phyloP scores from a whole-genome alignment of 2,113 vertebrate genomes.

The Peromyscus polionotus region DNA sequence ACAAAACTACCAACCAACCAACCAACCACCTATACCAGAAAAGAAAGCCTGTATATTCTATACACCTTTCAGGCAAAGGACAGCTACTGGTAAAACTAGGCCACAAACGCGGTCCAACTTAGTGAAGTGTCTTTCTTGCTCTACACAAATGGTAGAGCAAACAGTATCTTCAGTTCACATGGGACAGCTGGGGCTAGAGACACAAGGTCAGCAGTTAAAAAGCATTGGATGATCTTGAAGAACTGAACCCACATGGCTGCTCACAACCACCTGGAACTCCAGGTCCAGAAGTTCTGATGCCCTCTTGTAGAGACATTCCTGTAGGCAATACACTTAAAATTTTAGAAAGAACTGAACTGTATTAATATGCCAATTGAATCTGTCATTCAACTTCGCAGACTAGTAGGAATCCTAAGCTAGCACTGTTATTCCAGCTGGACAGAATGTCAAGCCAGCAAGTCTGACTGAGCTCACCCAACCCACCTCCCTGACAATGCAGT shows the following conservation, averaged over 20 bases:
- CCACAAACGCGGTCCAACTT: not conserved
- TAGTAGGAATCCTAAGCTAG: not conserved
- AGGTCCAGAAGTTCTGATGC: not conserved
- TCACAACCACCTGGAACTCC: not conserved
- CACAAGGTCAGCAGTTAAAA: not conserved
- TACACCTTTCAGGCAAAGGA: not conserved
- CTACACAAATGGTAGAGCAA: not conserved
- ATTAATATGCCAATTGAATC: slow-evolving; percentile 8
- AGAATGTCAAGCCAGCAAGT: slow-evolving; percentile 28
- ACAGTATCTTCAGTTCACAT: not conserved
- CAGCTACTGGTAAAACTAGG: not conserved
- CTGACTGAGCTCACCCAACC: not conserved
- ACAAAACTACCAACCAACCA: not conserved
- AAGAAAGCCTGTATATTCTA: not conserved
- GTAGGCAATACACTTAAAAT: not conserved
- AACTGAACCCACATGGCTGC: not conserved
- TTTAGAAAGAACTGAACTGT: not conserved
- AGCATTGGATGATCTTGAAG: not conserved
- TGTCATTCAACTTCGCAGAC: slow-evolving; percentile 24
- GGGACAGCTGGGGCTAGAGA: not conserved
- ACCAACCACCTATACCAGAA: not conserved
- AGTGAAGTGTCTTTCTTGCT: not conserved
- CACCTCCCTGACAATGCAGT: not conserved
- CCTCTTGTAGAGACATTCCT: not conserved
- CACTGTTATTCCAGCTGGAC: not conserved